Conservation (phyloP, 2,888 invertebrate genomes). For the Idaea dimidiata region DNA sequence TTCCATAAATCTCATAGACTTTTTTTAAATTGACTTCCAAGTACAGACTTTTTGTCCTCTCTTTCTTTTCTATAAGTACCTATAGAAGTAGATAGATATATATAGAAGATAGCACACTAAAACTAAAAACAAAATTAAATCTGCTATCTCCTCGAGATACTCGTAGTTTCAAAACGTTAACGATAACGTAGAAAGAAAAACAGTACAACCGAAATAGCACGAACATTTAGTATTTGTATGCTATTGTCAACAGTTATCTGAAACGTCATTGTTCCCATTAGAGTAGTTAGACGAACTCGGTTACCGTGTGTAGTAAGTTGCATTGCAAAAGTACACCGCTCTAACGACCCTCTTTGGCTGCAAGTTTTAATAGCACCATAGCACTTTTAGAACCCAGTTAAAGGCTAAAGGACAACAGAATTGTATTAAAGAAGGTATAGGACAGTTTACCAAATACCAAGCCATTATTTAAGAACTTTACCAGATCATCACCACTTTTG, state of each 20-base stretch:
- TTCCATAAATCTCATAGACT: too few relatives aligned
- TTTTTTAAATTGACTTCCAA: too few relatives aligned
- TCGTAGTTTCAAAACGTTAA: neutral
- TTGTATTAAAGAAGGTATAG: too few relatives aligned
- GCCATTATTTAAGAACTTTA: too few relatives aligned
- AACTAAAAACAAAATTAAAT: neutral
- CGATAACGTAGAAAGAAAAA: neutral
- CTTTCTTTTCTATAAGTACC: too few relatives aligned
- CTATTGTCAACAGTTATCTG: conserved; percentile 26
- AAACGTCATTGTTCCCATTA: conserved; percentile 23
- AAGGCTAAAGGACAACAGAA: conserved; percentile 44
- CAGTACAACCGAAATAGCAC: conserved; percentile 9
- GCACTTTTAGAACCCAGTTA: conserved; percentile 62
- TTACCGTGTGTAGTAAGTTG: conserved; percentile 38
- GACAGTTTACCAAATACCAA: too few relatives aligned
- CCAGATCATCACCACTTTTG: too few relatives aligned
- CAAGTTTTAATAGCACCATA: conserved; percentile 65
- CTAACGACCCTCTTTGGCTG: conserved; percentile 60
- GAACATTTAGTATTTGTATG: conserved; percentile 23
- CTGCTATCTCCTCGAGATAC: neutral
- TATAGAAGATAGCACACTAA: too few relatives aligned
- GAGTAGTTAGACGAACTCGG: conserved; percentile 28
- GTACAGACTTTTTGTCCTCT: too few relatives aligned
- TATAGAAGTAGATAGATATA: too few relatives aligned
- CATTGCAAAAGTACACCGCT: conserved; percentile 51